Percentiles rank a stretch among this genome's conserved stretches.
Conservation (phyloP, 2,113 vertebrate genomes). For the Percopsis transmontana region DNA sequence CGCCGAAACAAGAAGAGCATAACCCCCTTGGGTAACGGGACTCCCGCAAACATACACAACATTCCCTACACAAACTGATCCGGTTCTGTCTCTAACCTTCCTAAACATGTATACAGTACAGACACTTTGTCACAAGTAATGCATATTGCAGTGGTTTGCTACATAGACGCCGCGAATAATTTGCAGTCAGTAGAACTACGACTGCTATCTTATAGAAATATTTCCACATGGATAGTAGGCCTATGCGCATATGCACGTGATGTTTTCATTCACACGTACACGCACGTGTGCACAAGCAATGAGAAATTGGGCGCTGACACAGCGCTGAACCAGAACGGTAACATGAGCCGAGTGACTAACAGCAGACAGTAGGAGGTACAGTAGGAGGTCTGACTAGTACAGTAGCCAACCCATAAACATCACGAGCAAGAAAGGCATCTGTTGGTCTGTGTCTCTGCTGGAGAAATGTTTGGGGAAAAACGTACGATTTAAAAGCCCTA, state of each 20-base stretch:
- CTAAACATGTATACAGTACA: background rate
- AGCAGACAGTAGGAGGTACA: constrained; percentile 31
- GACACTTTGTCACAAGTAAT: constrained; percentile 12
- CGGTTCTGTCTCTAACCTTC: background rate
- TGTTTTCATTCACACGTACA: background rate
- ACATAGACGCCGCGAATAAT: constrained; percentile 6
- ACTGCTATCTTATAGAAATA: constrained; percentile 15
- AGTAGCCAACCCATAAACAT: constrained; percentile 29
- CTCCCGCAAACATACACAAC: constrained; percentile 13
- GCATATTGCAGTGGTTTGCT: background rate
- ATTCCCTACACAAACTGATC: constrained; percentile 2
- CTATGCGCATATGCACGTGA: no score
- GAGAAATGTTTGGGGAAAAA: background rate
- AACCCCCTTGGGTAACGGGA: constrained; percentile 50
- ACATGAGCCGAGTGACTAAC: constrained; percentile 56
- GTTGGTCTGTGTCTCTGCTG: background rate
- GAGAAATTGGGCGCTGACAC: constrained; percentile 31
- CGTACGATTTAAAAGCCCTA: no score
- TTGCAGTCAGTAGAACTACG: background rate
- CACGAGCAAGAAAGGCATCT: background rate
- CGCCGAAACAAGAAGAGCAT: constrained; percentile 33
- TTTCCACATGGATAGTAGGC: no score
- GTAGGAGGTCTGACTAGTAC: constrained; percentile 1
- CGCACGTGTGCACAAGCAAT: constrained; percentile 13
- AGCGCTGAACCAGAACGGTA: constrained; percentile 52